A percentile compares a stretch with the other conserved stretches of the same genome.
Conservation (phyloP, 2,888 invertebrate species). For the Tridacna gigas region DNA sequence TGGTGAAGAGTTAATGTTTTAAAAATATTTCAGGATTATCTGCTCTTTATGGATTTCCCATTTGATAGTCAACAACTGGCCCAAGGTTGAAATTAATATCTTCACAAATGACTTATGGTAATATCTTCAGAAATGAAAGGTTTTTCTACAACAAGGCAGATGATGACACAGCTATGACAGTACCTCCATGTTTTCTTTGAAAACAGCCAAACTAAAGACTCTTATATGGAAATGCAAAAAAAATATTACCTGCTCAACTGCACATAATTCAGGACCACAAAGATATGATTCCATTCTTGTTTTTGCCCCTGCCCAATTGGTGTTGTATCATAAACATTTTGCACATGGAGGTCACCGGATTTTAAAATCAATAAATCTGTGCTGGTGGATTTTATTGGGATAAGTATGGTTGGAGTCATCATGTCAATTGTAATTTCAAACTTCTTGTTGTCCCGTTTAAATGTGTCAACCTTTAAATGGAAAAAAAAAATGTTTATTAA, state of each 20-base stretch:
- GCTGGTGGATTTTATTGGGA: conserved; percentile 92
- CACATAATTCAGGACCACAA: conserved; percentile 87
- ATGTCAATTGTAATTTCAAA: conserved; percentile 89
- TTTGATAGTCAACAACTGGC: no score
- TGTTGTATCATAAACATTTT: conserved; percentile 90
- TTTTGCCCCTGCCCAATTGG: conserved; percentile 68
- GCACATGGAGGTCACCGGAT: conserved; percentile 90
- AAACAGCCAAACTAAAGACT: no score
- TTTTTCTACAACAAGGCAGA: no score
- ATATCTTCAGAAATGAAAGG: no score
- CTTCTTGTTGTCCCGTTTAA: conserved; percentile 78
- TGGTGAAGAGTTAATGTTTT: no score
- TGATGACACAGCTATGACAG: no score
- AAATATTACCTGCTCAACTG: conserved; percentile 86
- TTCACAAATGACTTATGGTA: no score
- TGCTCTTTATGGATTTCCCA: no score
- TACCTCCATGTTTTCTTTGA: no score
- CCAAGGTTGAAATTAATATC: no score
- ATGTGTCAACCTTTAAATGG: conserved; percentile 75
- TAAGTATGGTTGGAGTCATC: conserved; percentile 90
- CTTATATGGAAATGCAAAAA: not conserved
- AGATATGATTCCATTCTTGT: conserved; percentile 83
- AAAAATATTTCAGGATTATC: no score
- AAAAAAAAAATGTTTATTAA: no score
- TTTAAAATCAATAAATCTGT: conserved; percentile 92